Conservation (phyloP, 2,888 invertebrate genomes). For the Andrena flavipes region DNA sequence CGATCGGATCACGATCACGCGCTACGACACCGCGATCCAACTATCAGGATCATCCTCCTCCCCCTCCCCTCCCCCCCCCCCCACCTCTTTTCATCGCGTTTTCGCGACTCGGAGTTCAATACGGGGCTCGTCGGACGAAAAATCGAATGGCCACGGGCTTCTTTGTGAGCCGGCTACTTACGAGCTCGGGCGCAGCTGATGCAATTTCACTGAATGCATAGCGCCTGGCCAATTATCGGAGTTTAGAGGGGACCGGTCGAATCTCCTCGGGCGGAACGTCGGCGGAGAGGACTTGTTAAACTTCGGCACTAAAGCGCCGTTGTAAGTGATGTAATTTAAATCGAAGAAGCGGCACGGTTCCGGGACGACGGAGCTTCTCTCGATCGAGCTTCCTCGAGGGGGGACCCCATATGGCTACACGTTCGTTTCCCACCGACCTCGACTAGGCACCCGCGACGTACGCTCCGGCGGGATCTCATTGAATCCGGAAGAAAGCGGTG, state of each 20-base stretch:
- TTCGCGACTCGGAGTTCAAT: neutral
- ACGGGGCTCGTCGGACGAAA: neutral
- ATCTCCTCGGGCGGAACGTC: conserved; percentile 50
- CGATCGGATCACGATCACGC: neutral
- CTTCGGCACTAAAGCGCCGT: conserved; percentile 51
- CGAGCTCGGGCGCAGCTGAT: conserved; percentile 44
- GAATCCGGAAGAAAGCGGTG: too few species aligned
- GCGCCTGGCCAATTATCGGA: conserved; percentile 62
- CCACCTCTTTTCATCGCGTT: neutral
- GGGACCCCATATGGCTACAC: neutral
- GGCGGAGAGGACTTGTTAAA: conserved; percentile 59
- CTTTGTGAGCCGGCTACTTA: conserved; percentile 32
- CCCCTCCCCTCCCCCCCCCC: too few species aligned
- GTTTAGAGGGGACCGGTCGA: conserved; percentile 46
- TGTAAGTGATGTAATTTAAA: conserved; percentile 50
- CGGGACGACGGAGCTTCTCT: conserved; percentile 23
- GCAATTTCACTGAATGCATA: conserved; percentile 57
- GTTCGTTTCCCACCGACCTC: neutral
- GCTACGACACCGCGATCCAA: neutral
- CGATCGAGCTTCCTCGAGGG: conserved; percentile 24
- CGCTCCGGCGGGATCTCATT: too few species aligned
- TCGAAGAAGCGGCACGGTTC: conserved; percentile 38
- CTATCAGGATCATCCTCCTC: neutral
- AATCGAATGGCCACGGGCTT: conserved; percentile 10
- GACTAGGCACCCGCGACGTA: neutral